A percentile compares a stretch with the other conserved stretches of the same genome.
These are phyloP conservation scores for Geophilus truncorum DNA, from an alignment of 2,888 invertebrate genomes.

Conservation along the genomic window DNA sequence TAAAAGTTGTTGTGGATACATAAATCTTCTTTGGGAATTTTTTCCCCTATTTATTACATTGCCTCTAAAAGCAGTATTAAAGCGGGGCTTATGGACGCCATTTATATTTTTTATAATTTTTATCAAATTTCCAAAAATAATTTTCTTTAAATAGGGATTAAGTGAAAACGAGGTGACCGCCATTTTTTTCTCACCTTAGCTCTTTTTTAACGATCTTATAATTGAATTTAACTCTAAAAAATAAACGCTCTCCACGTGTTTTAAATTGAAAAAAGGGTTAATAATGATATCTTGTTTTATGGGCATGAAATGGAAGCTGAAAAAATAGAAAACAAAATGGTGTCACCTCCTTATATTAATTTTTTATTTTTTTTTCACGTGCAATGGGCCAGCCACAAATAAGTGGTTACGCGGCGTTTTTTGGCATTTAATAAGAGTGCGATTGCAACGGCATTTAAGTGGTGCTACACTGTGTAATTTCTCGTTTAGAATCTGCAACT, in stretches of 20 bases:
- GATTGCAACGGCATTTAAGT: conserved; percentile 15
- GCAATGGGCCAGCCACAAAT: background rate
- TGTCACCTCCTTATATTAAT: background rate
- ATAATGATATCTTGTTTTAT: background rate
- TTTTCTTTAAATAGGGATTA: background rate
- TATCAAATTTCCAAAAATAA: background rate
- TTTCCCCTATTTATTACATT: background rate
- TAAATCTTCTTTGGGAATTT: background rate
- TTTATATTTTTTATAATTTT: background rate
- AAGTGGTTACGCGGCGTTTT: background rate
- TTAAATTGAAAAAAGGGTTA: background rate
- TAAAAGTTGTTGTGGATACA: background rate
- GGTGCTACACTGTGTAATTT: conserved; percentile 11
- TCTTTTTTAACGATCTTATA: background rate
- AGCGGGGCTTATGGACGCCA: background rate
- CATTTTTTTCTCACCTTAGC: no score
- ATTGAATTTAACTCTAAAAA: background rate
- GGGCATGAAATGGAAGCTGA: background rate
- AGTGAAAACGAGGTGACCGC: no score
- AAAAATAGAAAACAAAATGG: background rate
- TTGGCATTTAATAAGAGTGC: conserved; percentile 1
- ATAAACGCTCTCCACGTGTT: background rate
- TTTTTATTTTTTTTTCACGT: background rate
- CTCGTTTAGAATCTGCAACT: background rate
- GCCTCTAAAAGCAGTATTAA: background rate